These are phyloP conservation scores for Melanotaenia parkinsoni DNA, from an alignment of 2,797 vertebrate genomes.

Conservation along the genomic window DNA sequence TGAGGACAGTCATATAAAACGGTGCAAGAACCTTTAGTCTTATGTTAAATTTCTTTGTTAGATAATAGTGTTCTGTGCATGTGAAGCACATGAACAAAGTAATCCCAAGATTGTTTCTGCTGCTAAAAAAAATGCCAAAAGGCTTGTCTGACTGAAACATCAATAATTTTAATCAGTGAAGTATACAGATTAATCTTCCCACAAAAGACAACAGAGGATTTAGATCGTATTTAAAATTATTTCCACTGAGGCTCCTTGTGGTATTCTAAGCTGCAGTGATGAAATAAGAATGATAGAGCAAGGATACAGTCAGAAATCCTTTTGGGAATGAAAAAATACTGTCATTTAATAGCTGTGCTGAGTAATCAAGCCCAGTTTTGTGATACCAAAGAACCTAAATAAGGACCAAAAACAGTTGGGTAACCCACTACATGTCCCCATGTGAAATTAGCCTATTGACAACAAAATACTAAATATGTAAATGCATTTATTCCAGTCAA, in stretches of 20 bases:
- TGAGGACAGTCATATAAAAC: background rate
- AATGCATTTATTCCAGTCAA: background rate
- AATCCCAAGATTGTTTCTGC: background rate
- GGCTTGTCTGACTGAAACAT: background rate
- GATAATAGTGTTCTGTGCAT: background rate
- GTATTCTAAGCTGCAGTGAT: background rate
- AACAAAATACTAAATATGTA: background rate
- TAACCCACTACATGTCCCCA: background rate
- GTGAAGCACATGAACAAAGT: background rate
- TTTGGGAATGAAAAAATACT: background rate
- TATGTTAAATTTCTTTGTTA: background rate
- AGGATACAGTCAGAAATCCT: background rate
- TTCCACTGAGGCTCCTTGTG: background rate
- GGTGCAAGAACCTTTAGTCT: background rate
- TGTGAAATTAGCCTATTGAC: background rate
- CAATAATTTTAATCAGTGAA: background rate
- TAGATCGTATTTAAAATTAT: background rate
- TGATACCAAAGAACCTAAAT: background rate
- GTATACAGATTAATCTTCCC: background rate
- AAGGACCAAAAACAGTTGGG: background rate
- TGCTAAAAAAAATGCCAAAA: background rate
- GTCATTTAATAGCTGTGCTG: background rate
- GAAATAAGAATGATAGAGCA: constrained; percentile 7
- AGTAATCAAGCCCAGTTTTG: background rate
- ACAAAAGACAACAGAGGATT: background rate